phyloP scores from a whole-genome alignment of 2,113 vertebrate species.

The Podiceps cristatus region DNA sequence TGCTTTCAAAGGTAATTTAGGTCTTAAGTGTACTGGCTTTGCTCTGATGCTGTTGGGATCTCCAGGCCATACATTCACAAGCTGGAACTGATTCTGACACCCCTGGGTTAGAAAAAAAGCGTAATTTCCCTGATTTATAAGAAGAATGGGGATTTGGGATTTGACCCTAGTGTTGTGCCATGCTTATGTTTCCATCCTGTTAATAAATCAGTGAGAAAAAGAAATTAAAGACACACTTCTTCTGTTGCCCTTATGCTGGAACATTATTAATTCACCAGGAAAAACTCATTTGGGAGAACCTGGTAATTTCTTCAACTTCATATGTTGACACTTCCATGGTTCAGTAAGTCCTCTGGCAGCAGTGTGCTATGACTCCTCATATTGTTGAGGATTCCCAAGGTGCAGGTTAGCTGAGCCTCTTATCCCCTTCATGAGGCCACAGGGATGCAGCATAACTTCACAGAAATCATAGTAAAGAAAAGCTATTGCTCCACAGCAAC shows the following conservation, averaged over 20 bases:
- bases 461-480: neutral
- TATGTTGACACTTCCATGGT: neutral
- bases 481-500: neutral
- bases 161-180: neutral
- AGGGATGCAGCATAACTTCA: neutral
- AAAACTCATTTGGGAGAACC: slow-evolving; percentile 6
- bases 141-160: neutral
- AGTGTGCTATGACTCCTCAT: neutral
- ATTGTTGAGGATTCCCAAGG: neutral
- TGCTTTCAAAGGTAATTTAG: neutral
- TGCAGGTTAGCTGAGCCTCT: neutral
- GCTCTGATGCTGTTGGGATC: neutral
- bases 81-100: neutral
- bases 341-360: slow-evolving; percentile 5
- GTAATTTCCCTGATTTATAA: neutral
- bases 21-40: neutral
- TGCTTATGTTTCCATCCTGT: neutral
- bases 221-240: slow-evolving; percentile 15
- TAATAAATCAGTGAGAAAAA: slow-evolving; percentile 39
- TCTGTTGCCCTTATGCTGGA: neutral
- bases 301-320: slow-evolving; percentile 11
- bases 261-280: slow-evolving; percentile 18
- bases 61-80: neutral
- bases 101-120: neutral
- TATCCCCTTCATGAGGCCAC: neutral